Conservation (phyloP, 2,797 vertebrate genomes). For the Protonibea diacanthus region DNA sequence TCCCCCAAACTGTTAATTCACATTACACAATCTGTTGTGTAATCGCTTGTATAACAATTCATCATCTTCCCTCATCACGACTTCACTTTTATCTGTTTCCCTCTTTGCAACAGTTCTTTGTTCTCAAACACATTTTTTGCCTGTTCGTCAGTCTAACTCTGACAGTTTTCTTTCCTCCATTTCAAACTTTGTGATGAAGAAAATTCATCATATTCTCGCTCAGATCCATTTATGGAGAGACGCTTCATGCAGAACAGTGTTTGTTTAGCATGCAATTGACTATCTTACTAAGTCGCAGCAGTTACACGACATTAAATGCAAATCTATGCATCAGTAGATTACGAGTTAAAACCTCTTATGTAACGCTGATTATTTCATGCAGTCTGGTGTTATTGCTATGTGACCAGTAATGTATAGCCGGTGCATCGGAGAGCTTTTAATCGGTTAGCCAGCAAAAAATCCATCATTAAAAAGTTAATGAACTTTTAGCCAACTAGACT, state of each 20-base stretch:
- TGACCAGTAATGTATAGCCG: slow-evolving; percentile 1
- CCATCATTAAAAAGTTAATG: not conserved
- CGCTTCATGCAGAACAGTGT: not conserved
- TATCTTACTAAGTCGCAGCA: not conserved
- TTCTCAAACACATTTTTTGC: not conserved
- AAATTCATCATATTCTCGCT: not conserved
- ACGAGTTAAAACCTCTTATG: slow-evolving; percentile 50
- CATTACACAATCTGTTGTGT: not conserved
- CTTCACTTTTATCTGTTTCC: not conserved
- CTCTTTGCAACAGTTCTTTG: slow-evolving; percentile 1
- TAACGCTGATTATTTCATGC: slow-evolving; percentile 50
- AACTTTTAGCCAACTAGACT: not conserved
- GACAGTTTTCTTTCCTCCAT: not conserved
- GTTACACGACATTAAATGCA: slow-evolving; percentile 7
- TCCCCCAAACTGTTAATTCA: not conserved
- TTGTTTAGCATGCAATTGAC: not conserved
- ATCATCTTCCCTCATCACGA: not conserved
- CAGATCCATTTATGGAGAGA: not conserved
- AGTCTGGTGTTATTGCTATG: slow-evolving; percentile 12
- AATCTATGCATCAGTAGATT: slow-evolving; percentile 43
- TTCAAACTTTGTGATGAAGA: not conserved
- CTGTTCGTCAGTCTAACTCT: not conserved
- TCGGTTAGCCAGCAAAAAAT: not conserved
- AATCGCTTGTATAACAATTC: not conserved
- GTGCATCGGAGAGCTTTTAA: slow-evolving; percentile 17